A percentile compares a stretch with the other conserved stretches of the same genome.
Conservation (phyloP, 2,797 vertebrate species). For the Tokudaia tokunoshimensis region DNA sequence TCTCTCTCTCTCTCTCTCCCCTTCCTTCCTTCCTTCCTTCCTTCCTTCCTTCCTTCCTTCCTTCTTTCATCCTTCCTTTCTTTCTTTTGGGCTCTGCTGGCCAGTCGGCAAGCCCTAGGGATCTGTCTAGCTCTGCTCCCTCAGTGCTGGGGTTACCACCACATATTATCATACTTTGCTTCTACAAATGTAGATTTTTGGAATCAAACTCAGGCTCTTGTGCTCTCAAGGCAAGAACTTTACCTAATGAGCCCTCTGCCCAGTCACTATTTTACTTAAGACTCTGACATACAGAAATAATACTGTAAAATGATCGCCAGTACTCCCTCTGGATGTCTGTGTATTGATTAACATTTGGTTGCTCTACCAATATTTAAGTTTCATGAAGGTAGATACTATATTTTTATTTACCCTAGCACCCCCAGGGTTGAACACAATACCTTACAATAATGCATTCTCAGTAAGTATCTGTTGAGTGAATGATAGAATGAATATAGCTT, state of each 20-base stretch:
- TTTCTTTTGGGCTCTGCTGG: background rate
- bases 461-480: background rate
- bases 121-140: background rate
- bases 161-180: background rate
- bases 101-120: background rate
- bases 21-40: no score
- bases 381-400: background rate
- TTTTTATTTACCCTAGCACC: background rate
- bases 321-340: background rate
- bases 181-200: background rate
- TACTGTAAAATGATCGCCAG: background rate
- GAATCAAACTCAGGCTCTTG: background rate
- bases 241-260: background rate
- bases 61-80: background rate
- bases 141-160: background rate
- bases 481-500: background rate
- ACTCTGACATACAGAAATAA: background rate
- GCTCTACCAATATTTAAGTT: background rate
- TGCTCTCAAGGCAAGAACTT: background rate
- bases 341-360: background rate
- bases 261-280: background rate
- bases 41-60: no score
- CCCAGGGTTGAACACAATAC: background rate
- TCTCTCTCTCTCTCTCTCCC: fast-evolving
- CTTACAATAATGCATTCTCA: background rate